Base-by-base conservation (phyloP, 2,797 vertebrate species). In the Gallinago stenura region DNA sequence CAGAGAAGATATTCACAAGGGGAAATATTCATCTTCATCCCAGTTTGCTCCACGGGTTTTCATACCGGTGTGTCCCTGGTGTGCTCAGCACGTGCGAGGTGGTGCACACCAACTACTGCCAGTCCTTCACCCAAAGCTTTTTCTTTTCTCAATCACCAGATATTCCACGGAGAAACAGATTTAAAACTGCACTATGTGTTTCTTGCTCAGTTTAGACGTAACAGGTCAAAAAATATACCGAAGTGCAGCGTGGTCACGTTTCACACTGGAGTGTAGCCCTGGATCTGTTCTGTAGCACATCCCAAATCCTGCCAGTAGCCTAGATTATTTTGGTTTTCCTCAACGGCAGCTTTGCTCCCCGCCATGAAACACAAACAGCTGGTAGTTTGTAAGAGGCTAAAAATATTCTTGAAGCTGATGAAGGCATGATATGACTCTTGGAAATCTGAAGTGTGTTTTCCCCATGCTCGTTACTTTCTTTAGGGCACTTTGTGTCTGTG, bases 51-150 rank as follows among this genome's bases (percentile, higher is more conserved):
- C 0, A 0, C 0, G 2, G 66, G 21, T 78, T 88, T 78, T 35
- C 73, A 31, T 24, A 4, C 0, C 0, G 30, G 28, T 2, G 2
- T 3, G 1, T 68, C 39, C 9, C 2, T 24, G 15, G 24, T 0
- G 3, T 71, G 54, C 6, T 22, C 48, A 31, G 18, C 3, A 41
- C 28, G 8, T 13, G n/a, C 13, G 68, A 54, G 24, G 10, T 46
- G 37, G 22, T 2, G 3, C 61, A 6, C 0, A 3, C 37, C 22
- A n/a, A 56, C 9, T 39, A 4, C 33, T 75, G 20, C 35, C 16
- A 25, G 53, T 30, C 48, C 41, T 88, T 70, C 2, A 1, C 43
- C 60, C 64, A n/a, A 4, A 43, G 21, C 57, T 50, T 56, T n/a
- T 22, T 37, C 10, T 84, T 77, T 50, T 22, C 43, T 48, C 17